Percentiles rank a stretch among this genome's conserved stretches.
Evolutionary conservation across 2,888 invertebrate species (phyloP).

Genomic region (Plebejus anna): DNA sequence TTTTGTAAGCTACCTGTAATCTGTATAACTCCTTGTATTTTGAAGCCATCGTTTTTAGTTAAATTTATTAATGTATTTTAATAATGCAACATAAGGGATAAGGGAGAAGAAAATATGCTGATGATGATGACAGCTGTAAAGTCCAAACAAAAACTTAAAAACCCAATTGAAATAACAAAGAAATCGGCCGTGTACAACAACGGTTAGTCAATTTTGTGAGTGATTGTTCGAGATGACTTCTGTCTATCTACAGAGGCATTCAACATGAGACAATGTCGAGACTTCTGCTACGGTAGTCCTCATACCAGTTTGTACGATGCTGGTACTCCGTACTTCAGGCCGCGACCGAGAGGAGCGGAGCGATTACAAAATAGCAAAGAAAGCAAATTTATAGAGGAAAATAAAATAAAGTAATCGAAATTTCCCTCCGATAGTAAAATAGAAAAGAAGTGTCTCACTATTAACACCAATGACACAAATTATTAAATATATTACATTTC

Average conservation of each 20-base stretch:
- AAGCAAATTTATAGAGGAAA: neutral
- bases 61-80: neutral
- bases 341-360: conserved; percentile 9
- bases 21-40: too few species aligned
- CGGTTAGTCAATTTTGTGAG: conserved; percentile 28
- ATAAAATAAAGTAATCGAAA: too few species aligned
- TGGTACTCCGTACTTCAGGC: conserved; percentile 9
- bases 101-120: neutral
- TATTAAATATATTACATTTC: too few species aligned
- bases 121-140: neutral
- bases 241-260: conserved; percentile 35
- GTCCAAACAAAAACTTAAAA: conserved; percentile 15
- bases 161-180: conserved; percentile 17
- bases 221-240: conserved; percentile 34
- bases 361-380: neutral
- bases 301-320: conserved; percentile 37
- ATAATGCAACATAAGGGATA: neutral
- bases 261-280: conserved; percentile 51
- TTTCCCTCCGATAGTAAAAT: too few species aligned
- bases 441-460: too few species aligned
- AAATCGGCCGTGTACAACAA: conserved; percentile 22
- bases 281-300: conserved; percentile 64
- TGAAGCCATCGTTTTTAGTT: neutral
- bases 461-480: too few species aligned
- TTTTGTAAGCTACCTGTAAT: too few species aligned